Evolutionary conservation across 2,797 vertebrate genomes (phyloP).

Genomic region (Chiloscyllium punctatum): DNA sequence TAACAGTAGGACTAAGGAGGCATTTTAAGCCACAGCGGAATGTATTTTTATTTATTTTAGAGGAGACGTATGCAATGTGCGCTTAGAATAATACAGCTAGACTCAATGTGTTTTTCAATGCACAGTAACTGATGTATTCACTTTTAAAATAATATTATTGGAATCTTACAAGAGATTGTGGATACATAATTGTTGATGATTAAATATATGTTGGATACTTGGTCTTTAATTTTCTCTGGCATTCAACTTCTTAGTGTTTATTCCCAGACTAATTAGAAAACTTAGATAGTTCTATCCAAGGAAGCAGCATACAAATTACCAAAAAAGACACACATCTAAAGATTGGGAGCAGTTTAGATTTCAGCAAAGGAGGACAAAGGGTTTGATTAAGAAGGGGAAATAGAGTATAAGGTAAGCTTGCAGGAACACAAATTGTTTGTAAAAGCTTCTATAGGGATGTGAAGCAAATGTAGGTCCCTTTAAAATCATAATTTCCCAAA

Average conservation of each 20-base stretch:
- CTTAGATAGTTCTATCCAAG: no score
- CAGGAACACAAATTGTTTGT: no score
- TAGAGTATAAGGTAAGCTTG: no score
- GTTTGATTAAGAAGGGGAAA: no score
- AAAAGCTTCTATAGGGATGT: no score
- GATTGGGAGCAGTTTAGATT: no score
- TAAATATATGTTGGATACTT: neutral
- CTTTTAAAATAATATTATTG: neutral
- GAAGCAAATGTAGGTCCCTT: no score
- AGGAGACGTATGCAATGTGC: neutral
- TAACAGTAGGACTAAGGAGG: neutral
- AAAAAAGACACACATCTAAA: no score
- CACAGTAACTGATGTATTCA: neutral
- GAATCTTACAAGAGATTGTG: neutral
- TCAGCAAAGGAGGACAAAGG: no score
- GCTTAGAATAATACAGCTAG: neutral
- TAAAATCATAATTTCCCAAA: no score
- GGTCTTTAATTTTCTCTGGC: neutral
- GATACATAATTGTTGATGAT: neutral
- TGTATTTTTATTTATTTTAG: neutral
- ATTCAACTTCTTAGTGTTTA: neutral
- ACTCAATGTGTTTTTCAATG: neutral
- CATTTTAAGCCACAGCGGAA: neutral
- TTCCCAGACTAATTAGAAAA: no score
- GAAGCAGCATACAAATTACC: no score